Evolutionary conservation across 2,113 vertebrate species (phyloP), one percentile per base, ranked within the genome.

Genomic region (Bufo bufo): DNA sequence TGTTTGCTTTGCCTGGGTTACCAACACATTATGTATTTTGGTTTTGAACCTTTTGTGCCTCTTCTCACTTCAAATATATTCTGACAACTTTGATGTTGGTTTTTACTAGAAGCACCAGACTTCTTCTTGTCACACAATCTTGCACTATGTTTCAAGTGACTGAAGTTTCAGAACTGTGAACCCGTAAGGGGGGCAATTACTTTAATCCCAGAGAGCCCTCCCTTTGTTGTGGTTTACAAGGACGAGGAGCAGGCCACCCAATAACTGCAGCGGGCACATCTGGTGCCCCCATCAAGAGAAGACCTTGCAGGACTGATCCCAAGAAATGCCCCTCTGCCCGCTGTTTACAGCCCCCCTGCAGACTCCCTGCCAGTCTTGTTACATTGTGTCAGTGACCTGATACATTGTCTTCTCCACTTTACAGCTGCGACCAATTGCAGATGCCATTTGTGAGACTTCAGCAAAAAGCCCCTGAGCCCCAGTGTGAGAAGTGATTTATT

Each of bases 261-360:
- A 81, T 61, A 5, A 49, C 33, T 82, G 50, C 45, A 63, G n/a
- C 56, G 65, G 80, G 65, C 43, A 66, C 19, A 49, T 82, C 81
- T 82, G 81, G 45, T 49, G 20, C 61, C 63, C 17, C 12, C 45
- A 66, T 82, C 43, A 80, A 61, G 79, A 82, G 49, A 63, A 82
- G 52, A 58, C 23, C 56, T 61, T 11, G 59, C 23, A 33, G 33
- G 45, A 13, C 43, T 65, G 12, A 50, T 23, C 33, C 59, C 33
- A 12, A 13, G 45, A 33, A 13, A 17, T 56, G 19, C 80, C 16
- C 43, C 59, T n/a, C 43, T n/a, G 59, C 59, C 4, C 52, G 56
- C n/a, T 33, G 52, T 59, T 3, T 23, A 33, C 54, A 61, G 79
- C 17, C 79, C 20, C 23, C 58, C 61, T 71, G 19, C 33, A 19